phyloP scores from a whole-genome alignment of 2,113 vertebrate species.

The Rhinichthys klamathensis region DNA sequence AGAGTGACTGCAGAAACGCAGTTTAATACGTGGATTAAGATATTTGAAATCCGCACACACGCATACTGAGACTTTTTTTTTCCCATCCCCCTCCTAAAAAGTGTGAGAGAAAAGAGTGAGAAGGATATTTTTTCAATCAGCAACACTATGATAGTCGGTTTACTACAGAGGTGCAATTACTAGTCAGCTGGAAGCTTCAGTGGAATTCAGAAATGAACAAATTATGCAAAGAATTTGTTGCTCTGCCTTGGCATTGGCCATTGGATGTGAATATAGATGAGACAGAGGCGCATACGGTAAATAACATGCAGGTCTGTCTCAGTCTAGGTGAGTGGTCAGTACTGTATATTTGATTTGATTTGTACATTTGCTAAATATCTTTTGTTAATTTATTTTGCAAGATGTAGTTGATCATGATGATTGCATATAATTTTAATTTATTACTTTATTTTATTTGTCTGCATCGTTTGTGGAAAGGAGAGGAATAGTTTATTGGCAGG shows the following conservation, averaged over 20 bases:
- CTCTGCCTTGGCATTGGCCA: constrained; percentile 74
- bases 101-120: constrained; percentile 40
- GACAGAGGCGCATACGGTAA: constrained; percentile 34
- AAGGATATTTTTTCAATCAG: constrained; percentile 96
- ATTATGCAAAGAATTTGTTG: constrained; percentile 98
- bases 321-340: constrained; percentile 48
- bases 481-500: constrained; percentile 38
- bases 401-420: constrained; percentile 40
- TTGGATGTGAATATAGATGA: constrained; percentile 41
- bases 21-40: constrained; percentile 78
- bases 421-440: constrained; percentile 51
- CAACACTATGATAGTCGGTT: constrained; percentile 99
- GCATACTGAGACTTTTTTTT: constrained; percentile 69
- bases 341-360: constrained; percentile 56
- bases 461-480: constrained; percentile 51
- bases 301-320: constrained; percentile 46
- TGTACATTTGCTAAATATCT: constrained; percentile 47
- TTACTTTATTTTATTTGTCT: constrained; percentile 34
- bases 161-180: constrained; percentile 99
- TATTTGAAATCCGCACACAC: constrained; percentile 82
- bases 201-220: constrained; percentile 84
- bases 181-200: constrained; percentile 84
- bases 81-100: constrained; percentile 66
- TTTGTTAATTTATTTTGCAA: constrained; percentile 37
- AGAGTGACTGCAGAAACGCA: constrained; percentile 51